Percentiles rank a stretch among this genome's conserved stretches.
Conservation (phyloP, 2,888 invertebrate species). For the Drosophila macrospina region DNA sequence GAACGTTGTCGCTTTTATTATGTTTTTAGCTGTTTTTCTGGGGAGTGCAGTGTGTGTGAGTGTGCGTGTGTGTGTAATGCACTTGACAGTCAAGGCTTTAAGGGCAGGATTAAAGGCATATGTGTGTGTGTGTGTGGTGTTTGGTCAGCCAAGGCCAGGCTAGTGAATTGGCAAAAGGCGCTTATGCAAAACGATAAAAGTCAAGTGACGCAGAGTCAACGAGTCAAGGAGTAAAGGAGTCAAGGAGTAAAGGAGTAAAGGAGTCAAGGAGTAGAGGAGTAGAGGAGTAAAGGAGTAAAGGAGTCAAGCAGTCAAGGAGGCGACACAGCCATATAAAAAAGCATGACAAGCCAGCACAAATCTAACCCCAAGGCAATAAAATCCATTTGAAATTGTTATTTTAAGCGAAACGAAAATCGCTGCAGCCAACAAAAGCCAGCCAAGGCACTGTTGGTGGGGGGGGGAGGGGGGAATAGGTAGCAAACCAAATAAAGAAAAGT, state of each 20-base stretch:
- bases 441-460: constrained; percentile 1
- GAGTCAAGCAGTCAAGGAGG: constrained; percentile 25
- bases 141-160: constrained; percentile 14
- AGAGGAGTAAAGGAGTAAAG: no score
- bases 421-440: constrained; percentile 30
- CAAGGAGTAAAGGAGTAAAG: constrained; percentile 20
- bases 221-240: not conserved
- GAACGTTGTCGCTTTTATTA: constrained; percentile 35
- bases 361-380: constrained; percentile 77
- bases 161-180: constrained; percentile 62
- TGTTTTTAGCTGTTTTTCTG: constrained; percentile 34
- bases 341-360: constrained; percentile 49
- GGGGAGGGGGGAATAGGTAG: constrained; percentile 27
- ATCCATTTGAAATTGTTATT: constrained; percentile 82
- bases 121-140: constrained; percentile 27
- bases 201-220: not conserved
- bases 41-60: constrained; percentile 36
- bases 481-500: constrained; percentile 52
- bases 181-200: constrained; percentile 79
- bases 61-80: constrained; percentile 63
- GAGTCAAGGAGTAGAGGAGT: constrained; percentile 10
- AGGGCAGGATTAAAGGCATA: constrained; percentile 51
- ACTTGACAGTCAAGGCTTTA: constrained; percentile 48
- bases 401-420: constrained; percentile 70
- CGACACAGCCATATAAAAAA: constrained; percentile 47